These are phyloP conservation scores for Metalampra italica DNA, from an alignment of 2,888 invertebrate species.

Conservation along the genomic window DNA sequence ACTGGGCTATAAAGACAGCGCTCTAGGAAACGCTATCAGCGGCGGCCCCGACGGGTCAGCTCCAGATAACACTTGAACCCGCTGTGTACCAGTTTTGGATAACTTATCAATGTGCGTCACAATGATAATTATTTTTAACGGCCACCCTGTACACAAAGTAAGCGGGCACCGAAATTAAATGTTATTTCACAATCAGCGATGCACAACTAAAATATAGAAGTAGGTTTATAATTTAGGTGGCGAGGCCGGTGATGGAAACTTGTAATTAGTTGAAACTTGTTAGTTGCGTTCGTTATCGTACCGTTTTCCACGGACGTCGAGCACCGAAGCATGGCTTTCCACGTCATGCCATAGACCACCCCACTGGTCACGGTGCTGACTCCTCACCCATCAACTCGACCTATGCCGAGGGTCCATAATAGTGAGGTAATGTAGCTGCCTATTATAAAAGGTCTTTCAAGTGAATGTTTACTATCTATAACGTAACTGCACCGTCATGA, in stretches of 20 bases:
- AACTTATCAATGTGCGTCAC: slow-evolving; percentile 72
- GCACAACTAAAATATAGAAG: slow-evolving; percentile 1
- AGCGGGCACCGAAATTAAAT: neutral
- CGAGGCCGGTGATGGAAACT: slow-evolving; percentile 28
- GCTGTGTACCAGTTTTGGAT: slow-evolving; percentile 64
- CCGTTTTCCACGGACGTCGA: slow-evolving; percentile 46
- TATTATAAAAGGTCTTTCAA: slow-evolving; percentile 27
- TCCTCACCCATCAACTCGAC: slow-evolving; percentile 26
- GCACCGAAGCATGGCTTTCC: slow-evolving; percentile 63
- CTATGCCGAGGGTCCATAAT: slow-evolving; percentile 12
- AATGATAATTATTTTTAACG: slow-evolving; percentile 35
- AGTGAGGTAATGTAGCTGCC: slow-evolving; percentile 5
- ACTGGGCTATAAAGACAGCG: slow-evolving; percentile 49
- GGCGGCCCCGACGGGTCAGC: slow-evolving; percentile 33
- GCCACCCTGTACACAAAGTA: slow-evolving; percentile 15
- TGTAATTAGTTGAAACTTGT: slow-evolving; percentile 37
- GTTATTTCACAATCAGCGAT: slow-evolving; percentile 6
- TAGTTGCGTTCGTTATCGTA: slow-evolving; percentile 36
- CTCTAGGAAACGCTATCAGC: slow-evolving; percentile 48
- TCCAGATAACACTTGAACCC: slow-evolving; percentile 57
- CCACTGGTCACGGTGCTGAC: slow-evolving; percentile 70
- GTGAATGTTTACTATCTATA: slow-evolving; percentile 22
- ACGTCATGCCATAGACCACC: slow-evolving; percentile 70
- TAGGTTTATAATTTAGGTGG: slow-evolving; percentile 7
- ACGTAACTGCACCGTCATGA: slow-evolving; percentile 24